Percentiles rank a stretch among this genome's conserved stretches.
Conservation (phyloP, 2,113 vertebrate species). For the Gymnobelideus leadbeateri region DNA sequence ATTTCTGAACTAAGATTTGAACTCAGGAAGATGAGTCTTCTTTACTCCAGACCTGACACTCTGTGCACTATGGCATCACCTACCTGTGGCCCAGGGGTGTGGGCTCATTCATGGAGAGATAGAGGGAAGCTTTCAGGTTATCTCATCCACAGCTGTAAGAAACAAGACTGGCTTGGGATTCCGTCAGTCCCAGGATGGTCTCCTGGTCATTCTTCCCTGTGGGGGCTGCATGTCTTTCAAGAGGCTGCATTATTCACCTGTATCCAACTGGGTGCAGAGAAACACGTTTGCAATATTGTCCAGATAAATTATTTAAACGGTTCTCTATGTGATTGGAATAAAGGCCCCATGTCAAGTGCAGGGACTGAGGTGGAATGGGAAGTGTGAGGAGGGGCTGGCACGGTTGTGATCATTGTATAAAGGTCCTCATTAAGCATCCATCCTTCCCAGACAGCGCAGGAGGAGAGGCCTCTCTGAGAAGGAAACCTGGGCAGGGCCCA, state of each 20-base stretch:
- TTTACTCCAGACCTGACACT: neutral
- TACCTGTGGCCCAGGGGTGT: neutral
- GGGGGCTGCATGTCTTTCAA: slow-evolving; percentile 54
- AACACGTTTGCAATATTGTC: slow-evolving; percentile 68
- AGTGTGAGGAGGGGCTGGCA: neutral
- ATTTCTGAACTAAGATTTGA: neutral
- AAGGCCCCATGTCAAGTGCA: neutral
- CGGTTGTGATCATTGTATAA: neutral
- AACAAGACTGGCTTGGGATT: neutral
- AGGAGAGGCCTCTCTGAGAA: neutral
- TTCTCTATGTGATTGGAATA: slow-evolving; percentile 31
- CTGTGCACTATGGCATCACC: neutral
- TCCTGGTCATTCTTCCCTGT: neutral
- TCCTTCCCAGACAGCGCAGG: neutral
- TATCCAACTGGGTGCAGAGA: slow-evolving; percentile 12
- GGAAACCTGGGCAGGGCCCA: neutral
- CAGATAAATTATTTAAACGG: slow-evolving; percentile 73
- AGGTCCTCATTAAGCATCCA: neutral
- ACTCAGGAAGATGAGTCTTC: neutral
- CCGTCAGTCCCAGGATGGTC: fast-evolving
- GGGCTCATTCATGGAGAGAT: neutral
- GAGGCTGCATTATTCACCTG: slow-evolving; percentile 25
- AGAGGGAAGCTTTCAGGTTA: neutral
- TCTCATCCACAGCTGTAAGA: neutral
- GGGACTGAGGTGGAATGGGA: neutral